A percentile compares a stretch with the other conserved stretches of the same genome.
These are phyloP conservation scores for Rhopalosiphum padi DNA, from an alignment of 1,140 invertebrate genomes.

Conservation along the genomic window DNA sequence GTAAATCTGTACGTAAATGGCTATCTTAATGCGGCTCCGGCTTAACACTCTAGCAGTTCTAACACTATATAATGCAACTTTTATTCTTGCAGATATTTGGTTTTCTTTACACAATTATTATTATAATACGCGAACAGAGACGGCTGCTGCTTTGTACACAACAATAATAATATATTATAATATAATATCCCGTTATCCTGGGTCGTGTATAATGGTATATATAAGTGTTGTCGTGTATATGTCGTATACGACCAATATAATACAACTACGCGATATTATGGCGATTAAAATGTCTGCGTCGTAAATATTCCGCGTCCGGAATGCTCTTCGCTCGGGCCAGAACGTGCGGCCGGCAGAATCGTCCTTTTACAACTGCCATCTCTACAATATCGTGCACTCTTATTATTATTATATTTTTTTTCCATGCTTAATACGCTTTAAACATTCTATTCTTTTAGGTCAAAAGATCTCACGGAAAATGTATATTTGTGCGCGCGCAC, in stretches of 20 bases:
- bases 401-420: not conserved
- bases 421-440: not conserved
- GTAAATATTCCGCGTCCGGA: slow-evolving; percentile 27
- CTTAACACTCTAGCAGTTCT: not conserved
- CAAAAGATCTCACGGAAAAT: not conserved
- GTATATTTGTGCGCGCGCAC: no score
- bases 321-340: not conserved
- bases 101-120: no score
- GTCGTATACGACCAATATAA: not conserved
- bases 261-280: not conserved
- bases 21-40: not conserved
- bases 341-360: not conserved
- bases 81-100: no score
- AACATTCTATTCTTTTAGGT: slow-evolving; percentile 31
- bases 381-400: not conserved
- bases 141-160: no score
- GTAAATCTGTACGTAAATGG: not conserved
- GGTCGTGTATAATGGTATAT: not conserved
- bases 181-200: not conserved
- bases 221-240: not conserved
- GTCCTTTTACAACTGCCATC: not conserved
- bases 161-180: not conserved
- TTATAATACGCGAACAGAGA: no score
- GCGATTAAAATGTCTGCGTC: slow-evolving; percentile 38
- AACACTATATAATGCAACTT: not conserved